A percentile compares a stretch with the other conserved stretches of the same genome.
Conservation (phyloP, 2,888 invertebrate species). For the Luffia ferchaultella region DNA sequence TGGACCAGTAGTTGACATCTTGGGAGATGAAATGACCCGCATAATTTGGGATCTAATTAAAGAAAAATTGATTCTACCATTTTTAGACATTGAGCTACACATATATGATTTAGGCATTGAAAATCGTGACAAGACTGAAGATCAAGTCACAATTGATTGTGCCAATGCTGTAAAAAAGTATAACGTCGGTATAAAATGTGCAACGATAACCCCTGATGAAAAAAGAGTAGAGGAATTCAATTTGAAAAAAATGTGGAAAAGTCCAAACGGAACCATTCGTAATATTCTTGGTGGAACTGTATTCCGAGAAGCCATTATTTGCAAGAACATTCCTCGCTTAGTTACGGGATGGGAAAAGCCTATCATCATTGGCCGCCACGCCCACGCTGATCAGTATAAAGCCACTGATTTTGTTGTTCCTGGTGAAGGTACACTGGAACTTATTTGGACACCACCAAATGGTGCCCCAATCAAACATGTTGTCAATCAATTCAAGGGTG, state of each 20-base stretch:
- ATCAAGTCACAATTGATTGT: conserved; percentile 96
- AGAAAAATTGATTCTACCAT: conserved; percentile 94
- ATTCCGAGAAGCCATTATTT: conserved; percentile 87
- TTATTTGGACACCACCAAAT: conserved; percentile 79
- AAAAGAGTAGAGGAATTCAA: conserved; percentile 92
- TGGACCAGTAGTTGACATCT: conserved; percentile 90
- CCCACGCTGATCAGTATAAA: conserved; percentile 97
- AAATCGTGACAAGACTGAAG: conserved; percentile 91
- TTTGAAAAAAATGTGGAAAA: conserved; percentile 90
- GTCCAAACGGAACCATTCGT: conserved; percentile 88
- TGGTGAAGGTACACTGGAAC: conserved; percentile 85
- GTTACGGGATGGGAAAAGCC: conserved; percentile 96
- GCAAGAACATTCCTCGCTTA: conserved; percentile 93
- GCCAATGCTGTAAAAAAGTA: conserved; percentile 96
- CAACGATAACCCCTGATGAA: conserved; percentile 98
- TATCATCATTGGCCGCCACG: conserved; percentile 98
- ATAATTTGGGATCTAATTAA: conserved; percentile 99
- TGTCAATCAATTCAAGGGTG: conserved; percentile 85
- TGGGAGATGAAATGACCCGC: conserved; percentile 97
- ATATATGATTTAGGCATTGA: conserved; percentile 95
- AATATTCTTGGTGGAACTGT: conserved; percentile 87
- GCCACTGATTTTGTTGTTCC: conserved; percentile 97
- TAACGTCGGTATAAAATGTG: conserved; percentile 99
- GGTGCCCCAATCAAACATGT: conserved; percentile 72
- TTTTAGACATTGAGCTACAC: conserved; percentile 93